phyloP scores from a whole-genome alignment of 2,113 vertebrate genomes.

The Blennius ocellaris region DNA sequence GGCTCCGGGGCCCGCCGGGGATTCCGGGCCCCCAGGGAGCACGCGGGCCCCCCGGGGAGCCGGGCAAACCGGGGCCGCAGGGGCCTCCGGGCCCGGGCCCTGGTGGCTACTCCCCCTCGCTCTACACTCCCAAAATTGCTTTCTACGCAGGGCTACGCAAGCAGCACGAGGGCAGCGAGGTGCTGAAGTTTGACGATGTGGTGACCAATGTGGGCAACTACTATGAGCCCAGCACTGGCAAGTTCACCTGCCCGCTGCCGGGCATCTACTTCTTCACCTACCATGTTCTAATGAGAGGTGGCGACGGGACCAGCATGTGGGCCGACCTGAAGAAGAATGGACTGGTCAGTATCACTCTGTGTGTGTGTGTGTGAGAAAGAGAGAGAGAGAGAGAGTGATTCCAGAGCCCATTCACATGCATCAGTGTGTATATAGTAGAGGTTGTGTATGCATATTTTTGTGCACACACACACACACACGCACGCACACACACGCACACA shows the following conservation, averaged over 20 bases:
- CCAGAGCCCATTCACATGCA: conserved; percentile 10
- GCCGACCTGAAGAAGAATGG: conserved; percentile 96
- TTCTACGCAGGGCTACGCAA: conserved; percentile 95
- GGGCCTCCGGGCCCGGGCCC: conserved; percentile 91
- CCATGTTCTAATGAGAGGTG: conserved; percentile 97
- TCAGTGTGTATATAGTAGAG: not conserved
- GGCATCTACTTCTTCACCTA: conserved; percentile 99
- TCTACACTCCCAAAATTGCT: conserved; percentile 94
- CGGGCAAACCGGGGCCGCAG: conserved; percentile 90
- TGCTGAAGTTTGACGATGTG: conserved; percentile 96
- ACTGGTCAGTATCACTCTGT: conserved; percentile 84
- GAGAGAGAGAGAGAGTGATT: too few relatives aligned
- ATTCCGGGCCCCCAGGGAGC: conserved; percentile 87
- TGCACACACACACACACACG: conserved; percentile 33
- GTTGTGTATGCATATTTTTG: conserved; percentile 43
- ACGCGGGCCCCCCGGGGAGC: conserved; percentile 90
- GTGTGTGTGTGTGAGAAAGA: conserved; percentile 26
- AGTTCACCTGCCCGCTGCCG: conserved; percentile 96
- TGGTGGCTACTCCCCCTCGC: conserved; percentile 89
- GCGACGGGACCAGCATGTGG: conserved; percentile 97
- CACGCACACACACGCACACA: too few relatives aligned
- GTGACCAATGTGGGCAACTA: conserved; percentile 98
- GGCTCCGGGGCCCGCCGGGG: conserved; percentile 89
- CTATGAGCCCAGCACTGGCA: conserved; percentile 95
- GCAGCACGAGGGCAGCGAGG: conserved; percentile 93